These are phyloP conservation scores for Neoaliturus tenellus DNA, from an alignment of 2,888 invertebrate genomes.

Conservation along the genomic window DNA sequence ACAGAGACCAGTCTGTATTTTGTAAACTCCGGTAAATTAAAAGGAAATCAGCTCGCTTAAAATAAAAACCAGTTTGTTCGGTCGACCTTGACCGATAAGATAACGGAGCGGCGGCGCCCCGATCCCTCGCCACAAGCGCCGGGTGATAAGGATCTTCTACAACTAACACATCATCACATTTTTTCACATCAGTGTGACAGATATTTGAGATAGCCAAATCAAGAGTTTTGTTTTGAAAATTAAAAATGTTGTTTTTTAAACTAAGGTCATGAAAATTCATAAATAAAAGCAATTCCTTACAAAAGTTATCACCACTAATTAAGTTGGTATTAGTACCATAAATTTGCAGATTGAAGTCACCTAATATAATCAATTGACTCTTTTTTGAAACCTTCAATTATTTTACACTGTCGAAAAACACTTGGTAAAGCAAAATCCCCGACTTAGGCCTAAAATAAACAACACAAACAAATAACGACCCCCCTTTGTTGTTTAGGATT, in stretches of 20 bases:
- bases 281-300: background rate
- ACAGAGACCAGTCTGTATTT: background rate
- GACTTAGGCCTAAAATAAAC: slow-evolving; percentile 31
- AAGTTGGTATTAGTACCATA: background rate
- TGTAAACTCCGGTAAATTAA: background rate
- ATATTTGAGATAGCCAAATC: slow-evolving; percentile 10
- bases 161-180: background rate
- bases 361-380: background rate
- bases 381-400: background rate
- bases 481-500: slow-evolving; percentile 7
- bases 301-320: background rate
- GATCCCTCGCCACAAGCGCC: background rate
- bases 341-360: slow-evolving; percentile 12
- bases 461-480: slow-evolving; percentile 3
- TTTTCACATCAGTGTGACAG: background rate
- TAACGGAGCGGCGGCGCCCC: slow-evolving; percentile 1
- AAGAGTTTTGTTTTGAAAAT: slow-evolving; percentile 15
- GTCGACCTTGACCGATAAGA: slow-evolving; percentile 8
- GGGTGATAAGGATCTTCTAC: slow-evolving; percentile 22
- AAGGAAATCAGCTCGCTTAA: slow-evolving; percentile 2
- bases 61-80: background rate
- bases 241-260: slow-evolving; percentile 9
- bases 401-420: background rate
- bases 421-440: background rate
- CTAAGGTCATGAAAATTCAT: too few relatives aligned